These are phyloP conservation scores for Carassius carassius DNA, from an alignment of 2,113 vertebrate species.

Conservation along the genomic window DNA sequence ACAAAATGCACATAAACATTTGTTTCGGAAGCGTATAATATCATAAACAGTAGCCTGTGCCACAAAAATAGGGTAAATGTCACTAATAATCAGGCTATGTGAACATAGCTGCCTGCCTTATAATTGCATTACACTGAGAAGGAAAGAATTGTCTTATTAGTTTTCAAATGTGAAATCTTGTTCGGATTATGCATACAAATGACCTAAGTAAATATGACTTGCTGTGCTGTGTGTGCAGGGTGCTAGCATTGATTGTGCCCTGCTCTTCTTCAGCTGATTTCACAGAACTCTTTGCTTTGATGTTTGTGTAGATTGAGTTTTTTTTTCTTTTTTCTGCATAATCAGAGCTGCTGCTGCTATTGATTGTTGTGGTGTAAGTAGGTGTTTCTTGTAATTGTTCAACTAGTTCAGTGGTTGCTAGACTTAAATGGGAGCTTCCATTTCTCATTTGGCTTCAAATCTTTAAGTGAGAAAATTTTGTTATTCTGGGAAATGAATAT, in stretches of 20 bases:
- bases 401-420: constrained; percentile 22
- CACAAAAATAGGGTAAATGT: neutral
- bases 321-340: neutral
- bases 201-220: constrained; percentile 1
- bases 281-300: constrained; percentile 7
- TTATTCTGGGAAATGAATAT: neutral
- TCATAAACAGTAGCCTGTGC: neutral
- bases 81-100: neutral
- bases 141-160: neutral
- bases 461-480: constrained; percentile 8
- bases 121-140: constrained; percentile 4
- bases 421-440: constrained; percentile 1
- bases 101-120: neutral
- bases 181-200: constrained; percentile 23
- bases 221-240: neutral
- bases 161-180: constrained; percentile 15
- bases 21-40: neutral
- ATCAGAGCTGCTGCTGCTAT: constrained; percentile 18
- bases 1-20: neutral
- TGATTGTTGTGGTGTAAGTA: constrained; percentile 15
- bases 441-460: constrained; percentile 21
- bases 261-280: constrained; percentile 26
- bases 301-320: constrained; percentile 11
- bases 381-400: constrained; percentile 34
- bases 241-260: constrained; percentile 12